Evolutionary conservation across 1,140 invertebrate genomes (phyloP), one percentile per base, ranked within the genome.

Genomic region (Pemphigus obesinymphae): DNA sequence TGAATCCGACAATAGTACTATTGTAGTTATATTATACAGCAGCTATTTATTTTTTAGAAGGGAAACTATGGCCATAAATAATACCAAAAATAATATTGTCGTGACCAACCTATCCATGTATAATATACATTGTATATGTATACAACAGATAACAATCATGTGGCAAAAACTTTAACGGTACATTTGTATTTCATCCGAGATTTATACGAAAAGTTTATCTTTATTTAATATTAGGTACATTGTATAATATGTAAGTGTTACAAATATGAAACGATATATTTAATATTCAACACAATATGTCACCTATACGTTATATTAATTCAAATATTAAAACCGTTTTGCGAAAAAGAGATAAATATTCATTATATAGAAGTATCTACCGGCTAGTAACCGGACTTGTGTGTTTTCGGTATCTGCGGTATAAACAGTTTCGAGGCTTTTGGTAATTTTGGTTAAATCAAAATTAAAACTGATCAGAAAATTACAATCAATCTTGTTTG

Each of bases 181-280:
- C 29, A 50, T 75, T 45, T 75, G 26, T 75, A 53, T 75, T 75
- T 45, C 31, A 31, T 26, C 53, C 61, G 20, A 75, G 45, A 75
- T 75, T 75, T 75, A 75, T 75, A 20, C 26, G 45, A 2, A 53
- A 75, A 75, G 72, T 75, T 72, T 75, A 45, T 43, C 37, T 72
- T 45, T 45, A 72, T 72, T 72, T 26, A 45, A 72, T 72, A 72
- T 26, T 43, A 72, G 43, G 37, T 43, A 72, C 17, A 40, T 40
- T 40, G 37, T 8, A 8, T 40, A 40, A 40, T 8, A 26, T 29
- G 37, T n/a, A 31, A 37, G 10, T 66, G 20, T 66, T n/a, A 66
- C 61, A 66, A 66, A 66, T n/a, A n/a, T 37, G 31, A 66, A 66
- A 66, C 20, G 20, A 40, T 8, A 31, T 66, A 66, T 66, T 66